phyloP scores from a whole-genome alignment of 1,140 invertebrate genomes.

The Copidosoma floridanum region DNA sequence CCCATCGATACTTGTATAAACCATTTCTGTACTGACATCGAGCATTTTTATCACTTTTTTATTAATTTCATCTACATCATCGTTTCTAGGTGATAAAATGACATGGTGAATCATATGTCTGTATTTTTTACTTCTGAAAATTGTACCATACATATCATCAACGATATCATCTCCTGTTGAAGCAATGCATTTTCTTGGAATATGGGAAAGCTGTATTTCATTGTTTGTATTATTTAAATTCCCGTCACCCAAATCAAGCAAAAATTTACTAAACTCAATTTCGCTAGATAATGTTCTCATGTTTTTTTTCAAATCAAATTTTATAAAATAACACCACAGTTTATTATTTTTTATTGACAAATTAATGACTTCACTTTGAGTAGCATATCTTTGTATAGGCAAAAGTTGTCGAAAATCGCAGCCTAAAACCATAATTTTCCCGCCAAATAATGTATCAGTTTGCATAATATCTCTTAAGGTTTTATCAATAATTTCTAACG shows the following conservation, averaged over 20 bases:
- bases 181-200: slow-evolving; percentile 19
- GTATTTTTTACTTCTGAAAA: slow-evolving; percentile 8
- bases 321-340: slow-evolving; percentile 15
- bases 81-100: slow-evolving; percentile 21
- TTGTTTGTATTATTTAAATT: slow-evolving; percentile 22
- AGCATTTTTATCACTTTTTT: slow-evolving; percentile 11
- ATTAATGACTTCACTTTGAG: slow-evolving; percentile 29
- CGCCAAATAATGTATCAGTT: slow-evolving; percentile 27
- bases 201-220: slow-evolving; percentile 7
- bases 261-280: slow-evolving; percentile 23
- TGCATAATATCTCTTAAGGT: slow-evolving; percentile 21
- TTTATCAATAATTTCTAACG: slow-evolving; percentile 38
- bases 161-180: background rate
- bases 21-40: slow-evolving; percentile 9
- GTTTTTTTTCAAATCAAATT: slow-evolving; percentile 18
- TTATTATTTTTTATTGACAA: slow-evolving; percentile 26
- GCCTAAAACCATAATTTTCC: slow-evolving; percentile 31
- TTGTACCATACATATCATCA: background rate
- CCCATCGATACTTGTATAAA: slow-evolving; percentile 25
- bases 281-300: slow-evolving; percentile 15
- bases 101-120: background rate
- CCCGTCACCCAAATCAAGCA: slow-evolving; percentile 19
- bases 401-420: slow-evolving; percentile 36
- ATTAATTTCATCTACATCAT: slow-evolving; percentile 25
- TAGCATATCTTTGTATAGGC: slow-evolving; percentile 27